Conservation (phyloP, 2,888 invertebrate species). For the Heliconius erato region DNA sequence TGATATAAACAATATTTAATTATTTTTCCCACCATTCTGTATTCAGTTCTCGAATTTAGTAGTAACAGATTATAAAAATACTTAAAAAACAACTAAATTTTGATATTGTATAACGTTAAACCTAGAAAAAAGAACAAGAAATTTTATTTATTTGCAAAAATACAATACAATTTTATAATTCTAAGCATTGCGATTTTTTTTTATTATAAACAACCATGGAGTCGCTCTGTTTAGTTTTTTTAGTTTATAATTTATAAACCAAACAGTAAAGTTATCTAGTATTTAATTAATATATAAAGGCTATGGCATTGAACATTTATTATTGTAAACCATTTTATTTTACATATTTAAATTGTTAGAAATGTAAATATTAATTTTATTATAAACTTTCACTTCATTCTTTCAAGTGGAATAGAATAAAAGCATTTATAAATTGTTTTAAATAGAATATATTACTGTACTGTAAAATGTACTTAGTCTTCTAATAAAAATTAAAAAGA, state of each 20-base stretch:
- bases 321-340: constrained; percentile 23
- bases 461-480: constrained; percentile 40
- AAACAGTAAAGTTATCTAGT: constrained; percentile 41
- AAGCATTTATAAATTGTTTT: constrained; percentile 41
- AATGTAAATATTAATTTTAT: constrained; percentile 31
- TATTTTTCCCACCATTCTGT: constrained; percentile 69
- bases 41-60: constrained; percentile 17
- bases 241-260: constrained; percentile 39
- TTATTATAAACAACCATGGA: background rate
- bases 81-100: background rate
- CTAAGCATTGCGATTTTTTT: background rate
- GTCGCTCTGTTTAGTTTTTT: constrained; percentile 17
- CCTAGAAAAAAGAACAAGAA: background rate
- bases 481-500: constrained; percentile 46
- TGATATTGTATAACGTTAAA: background rate
- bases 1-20: constrained; percentile 58
- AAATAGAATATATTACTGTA: constrained; percentile 17
- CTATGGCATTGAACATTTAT: constrained; percentile 25
- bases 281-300: constrained; percentile 33
- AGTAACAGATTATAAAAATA: background rate
- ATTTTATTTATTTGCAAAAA: background rate
- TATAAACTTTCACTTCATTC: constrained; percentile 21
- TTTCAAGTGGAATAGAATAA: constrained; percentile 33
- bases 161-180: background rate
- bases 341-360: background rate